Percentiles rank a stretch among this genome's conserved stretches.
Conservation (phyloP, 2,797 vertebrate genomes). For the Paedocypris micromegethes region DNA sequence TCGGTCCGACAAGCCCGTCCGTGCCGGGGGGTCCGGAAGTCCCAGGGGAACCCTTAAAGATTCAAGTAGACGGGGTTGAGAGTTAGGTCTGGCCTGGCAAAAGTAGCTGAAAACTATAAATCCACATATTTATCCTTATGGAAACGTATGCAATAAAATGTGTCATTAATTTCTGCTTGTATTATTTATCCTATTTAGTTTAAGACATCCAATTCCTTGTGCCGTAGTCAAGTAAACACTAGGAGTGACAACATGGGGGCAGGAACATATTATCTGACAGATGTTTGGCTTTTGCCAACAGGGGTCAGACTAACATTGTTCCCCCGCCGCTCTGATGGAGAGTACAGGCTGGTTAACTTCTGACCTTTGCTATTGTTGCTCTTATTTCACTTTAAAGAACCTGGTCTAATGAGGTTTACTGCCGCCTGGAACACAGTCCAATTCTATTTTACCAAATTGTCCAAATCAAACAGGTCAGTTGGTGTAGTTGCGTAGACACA, state of each 20-base stretch:
- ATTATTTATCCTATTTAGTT: too few relatives aligned
- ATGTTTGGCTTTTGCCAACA: constrained; percentile 18
- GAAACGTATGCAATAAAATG: too few relatives aligned
- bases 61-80: constrained; percentile 32
- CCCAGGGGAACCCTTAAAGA: constrained; percentile 58
- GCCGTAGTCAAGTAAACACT: too few relatives aligned
- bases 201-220: too few relatives aligned
- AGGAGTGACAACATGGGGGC: constrained; percentile 49
- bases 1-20: constrained; percentile 60
- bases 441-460: constrained; percentile 18
- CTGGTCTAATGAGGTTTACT: neutral
- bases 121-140: neutral
- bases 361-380: constrained; percentile 1
- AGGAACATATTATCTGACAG: constrained; percentile 41
- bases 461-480: constrained; percentile 21
- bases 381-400: neutral
- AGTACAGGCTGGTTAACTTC: constrained; percentile 3
- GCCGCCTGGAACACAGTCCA: neutral
- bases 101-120: constrained; percentile 25
- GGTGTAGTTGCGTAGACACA: constrained; percentile 1
- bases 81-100: constrained; percentile 27
- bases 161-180: too few relatives aligned
- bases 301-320: constrained; percentile 25
- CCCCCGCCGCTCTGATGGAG: constrained; percentile 6
- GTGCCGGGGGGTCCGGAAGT: constrained; percentile 57